Percentiles rank a stretch among this genome's conserved stretches.
phyloP scores from a whole-genome alignment of 2,113 vertebrate species.

The Anseranas semipalmata region DNA sequence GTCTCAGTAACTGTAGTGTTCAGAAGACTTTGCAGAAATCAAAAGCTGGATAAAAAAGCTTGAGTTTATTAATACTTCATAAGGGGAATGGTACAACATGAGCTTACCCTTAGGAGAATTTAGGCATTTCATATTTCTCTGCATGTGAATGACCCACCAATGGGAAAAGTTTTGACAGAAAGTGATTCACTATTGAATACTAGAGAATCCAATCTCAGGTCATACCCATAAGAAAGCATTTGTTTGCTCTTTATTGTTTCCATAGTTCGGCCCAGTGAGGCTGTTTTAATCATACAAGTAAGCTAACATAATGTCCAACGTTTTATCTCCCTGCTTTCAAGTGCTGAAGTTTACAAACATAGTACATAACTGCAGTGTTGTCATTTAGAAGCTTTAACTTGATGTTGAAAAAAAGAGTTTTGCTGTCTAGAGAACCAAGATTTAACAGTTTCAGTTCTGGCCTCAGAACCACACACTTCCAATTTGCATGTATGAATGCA shows the following conservation, averaged over 20 bases:
- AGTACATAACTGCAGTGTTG: not conserved
- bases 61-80: not conserved
- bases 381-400: not conserved
- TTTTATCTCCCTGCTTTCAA: not conserved
- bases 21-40: not conserved
- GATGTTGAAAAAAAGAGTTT: not conserved
- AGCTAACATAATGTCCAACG: not conserved
- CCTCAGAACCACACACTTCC: not conserved
- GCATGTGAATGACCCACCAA: not conserved
- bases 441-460: not conserved
- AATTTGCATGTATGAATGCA: not conserved
- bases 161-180: not conserved
- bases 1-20: not conserved
- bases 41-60: not conserved
- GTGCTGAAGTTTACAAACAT: not conserved
- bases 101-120: not conserved
- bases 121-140: not conserved
- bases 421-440: not conserved
- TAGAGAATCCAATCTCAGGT: not conserved
- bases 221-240: not conserved
- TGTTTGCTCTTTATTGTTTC: not conserved
- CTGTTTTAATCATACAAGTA: not conserved
- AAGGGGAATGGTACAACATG: not conserved
- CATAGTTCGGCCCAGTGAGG: not conserved
- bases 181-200: not conserved